Evolutionary conservation across 1,140 invertebrate species (phyloP).

Genomic region (Hirudo medicinalis): DNA sequence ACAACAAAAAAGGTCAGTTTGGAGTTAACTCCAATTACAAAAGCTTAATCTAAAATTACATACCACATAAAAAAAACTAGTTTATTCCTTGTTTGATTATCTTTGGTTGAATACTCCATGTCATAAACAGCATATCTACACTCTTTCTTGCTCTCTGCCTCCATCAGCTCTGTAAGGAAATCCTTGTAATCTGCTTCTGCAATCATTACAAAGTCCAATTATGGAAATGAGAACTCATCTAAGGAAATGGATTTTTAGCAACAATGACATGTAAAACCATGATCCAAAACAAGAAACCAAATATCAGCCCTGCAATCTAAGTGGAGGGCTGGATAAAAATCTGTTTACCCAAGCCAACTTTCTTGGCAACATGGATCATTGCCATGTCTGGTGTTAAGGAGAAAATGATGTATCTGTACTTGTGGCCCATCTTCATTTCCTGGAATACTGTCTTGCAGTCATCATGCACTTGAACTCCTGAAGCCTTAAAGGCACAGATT

Average conservation of each 20-base stretch:
- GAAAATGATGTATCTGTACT: constrained; percentile 31
- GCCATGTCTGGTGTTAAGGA: constrained; percentile 29
- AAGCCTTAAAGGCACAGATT: constrained; percentile 26
- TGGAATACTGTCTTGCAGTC: constrained; percentile 30
- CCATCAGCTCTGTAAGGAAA: constrained; percentile 20
- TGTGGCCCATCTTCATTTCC: constrained; percentile 32
- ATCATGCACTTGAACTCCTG: constrained; percentile 31
- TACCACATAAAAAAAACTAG: constrained; percentile 24
- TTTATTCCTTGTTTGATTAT: constrained; percentile 20
- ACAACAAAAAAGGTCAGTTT: neutral
- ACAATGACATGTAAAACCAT: too few relatives aligned
- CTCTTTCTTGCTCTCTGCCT: constrained; percentile 17
- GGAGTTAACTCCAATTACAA: neutral
- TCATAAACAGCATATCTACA: constrained; percentile 23
- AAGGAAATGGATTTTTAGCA: too few relatives aligned
- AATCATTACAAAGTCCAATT: neutral
- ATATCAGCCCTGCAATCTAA: too few relatives aligned
- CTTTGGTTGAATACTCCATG: constrained; percentile 20
- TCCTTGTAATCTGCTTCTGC: constrained; percentile 22
- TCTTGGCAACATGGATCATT: constrained; percentile 30
- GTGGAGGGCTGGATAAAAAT: neutral
- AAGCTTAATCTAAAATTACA: neutral
- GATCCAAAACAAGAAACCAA: neutral
- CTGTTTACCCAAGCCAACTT: constrained; percentile 15
- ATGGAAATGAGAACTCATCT: too few relatives aligned